Percentiles rank a stretch among this genome's conserved stretches.
These are phyloP conservation scores for Trachelus stipa DNA, from an alignment of 2,888 invertebrate genomes.

Conservation along the genomic window DNA sequence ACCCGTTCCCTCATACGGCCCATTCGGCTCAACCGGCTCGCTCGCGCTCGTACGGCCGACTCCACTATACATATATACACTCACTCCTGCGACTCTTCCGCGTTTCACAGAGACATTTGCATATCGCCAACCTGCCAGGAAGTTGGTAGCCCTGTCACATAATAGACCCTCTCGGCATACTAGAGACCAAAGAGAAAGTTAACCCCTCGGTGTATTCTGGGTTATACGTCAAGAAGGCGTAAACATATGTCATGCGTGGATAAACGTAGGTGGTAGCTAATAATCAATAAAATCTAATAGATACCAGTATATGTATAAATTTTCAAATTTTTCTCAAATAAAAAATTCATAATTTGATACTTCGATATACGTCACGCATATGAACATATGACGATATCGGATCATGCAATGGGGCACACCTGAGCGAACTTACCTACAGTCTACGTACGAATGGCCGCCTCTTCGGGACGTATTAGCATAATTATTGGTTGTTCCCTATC, in stretches of 20 bases:
- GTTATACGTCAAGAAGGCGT: not conserved
- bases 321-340: too few species aligned
- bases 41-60: not conserved
- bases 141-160: not conserved
- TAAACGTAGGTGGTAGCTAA: not conserved
- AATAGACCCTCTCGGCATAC: not conserved
- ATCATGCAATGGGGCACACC: not conserved
- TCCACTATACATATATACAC: not conserved
- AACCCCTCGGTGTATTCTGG: not conserved
- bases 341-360: not conserved
- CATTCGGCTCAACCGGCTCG: not conserved
- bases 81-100: not conserved
- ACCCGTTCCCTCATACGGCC: not conserved
- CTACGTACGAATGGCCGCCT: slow-evolving; percentile 51
- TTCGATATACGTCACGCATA: not conserved
- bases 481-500: slow-evolving; percentile 62
- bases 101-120: not conserved
- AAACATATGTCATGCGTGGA: not conserved
- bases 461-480: slow-evolving; percentile 60
- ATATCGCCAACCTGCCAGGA: not conserved
- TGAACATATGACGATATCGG: not conserved
- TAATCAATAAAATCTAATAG: not conserved
- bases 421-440: slow-evolving; percentile 26
- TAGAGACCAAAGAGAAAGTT: not conserved
- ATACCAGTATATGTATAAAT: not conserved